Evolutionary conservation across 2,113 vertebrate genomes (phyloP).

Genomic region (Narcine bancroftii): DNA sequence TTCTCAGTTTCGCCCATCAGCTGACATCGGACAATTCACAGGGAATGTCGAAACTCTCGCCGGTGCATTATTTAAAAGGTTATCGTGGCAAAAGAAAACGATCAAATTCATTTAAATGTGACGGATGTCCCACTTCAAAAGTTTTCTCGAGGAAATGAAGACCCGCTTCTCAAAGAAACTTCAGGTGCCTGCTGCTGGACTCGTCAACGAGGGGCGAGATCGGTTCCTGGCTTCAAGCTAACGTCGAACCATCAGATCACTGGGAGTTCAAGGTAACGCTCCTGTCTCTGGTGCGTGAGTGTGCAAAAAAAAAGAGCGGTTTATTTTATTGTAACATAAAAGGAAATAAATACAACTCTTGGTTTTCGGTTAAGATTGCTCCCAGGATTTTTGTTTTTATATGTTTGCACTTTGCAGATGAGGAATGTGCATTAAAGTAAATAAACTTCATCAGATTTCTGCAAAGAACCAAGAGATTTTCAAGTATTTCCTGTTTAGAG

Average conservation of each 20-base stretch:
- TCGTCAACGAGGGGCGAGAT: not conserved
- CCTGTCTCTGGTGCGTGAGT: not conserved
- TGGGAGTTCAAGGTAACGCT: slow-evolving; percentile 10
- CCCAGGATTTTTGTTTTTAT: slow-evolving; percentile 23
- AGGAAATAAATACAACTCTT: slow-evolving; percentile 31
- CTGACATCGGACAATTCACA: not conserved
- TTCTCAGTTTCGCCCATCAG: too few relatives aligned
- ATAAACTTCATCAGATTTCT: slow-evolving; percentile 89
- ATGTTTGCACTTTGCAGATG: slow-evolving; percentile 62
- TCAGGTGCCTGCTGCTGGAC: not conserved
- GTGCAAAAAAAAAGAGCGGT: slow-evolving; percentile 23
- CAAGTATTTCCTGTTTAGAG: slow-evolving; percentile 65
- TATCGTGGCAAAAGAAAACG: not conserved
- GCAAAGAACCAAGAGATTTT: slow-evolving; percentile 62
- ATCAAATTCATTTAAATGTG: not conserved
- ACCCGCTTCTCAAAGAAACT: not conserved
- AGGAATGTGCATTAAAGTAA: slow-evolving; percentile 95
- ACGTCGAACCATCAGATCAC: not conserved
- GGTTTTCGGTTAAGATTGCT: slow-evolving; percentile 1
- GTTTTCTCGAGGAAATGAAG: not conserved
- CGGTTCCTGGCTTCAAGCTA: not conserved
- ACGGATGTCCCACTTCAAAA: not conserved
- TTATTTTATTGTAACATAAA: slow-evolving; percentile 33
- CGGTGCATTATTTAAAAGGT: not conserved
- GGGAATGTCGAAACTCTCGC: not conserved